A percentile compares a stretch with the other conserved stretches of the same genome.
Evolutionary conservation across 37 sponge, comb jelly and placozoan genomes (phyloP).

Genomic region (Axinella damicornis): DNA sequence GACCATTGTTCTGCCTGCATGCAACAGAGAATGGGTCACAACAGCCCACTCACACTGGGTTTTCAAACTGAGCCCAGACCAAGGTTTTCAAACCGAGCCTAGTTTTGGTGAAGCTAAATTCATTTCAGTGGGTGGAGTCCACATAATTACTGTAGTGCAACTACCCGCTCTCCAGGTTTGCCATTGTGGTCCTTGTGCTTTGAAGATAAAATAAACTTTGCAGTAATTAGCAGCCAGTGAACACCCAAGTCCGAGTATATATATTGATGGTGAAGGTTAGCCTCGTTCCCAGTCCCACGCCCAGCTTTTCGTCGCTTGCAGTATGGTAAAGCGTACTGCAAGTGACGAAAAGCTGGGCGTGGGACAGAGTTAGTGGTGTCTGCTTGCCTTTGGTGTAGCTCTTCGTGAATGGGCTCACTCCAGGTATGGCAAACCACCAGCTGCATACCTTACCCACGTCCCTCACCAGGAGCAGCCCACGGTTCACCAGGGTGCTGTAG

Average conservation of each 20-base stretch:
- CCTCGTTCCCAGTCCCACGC: too few species aligned
- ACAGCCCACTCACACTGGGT: not conserved
- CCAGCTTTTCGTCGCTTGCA: too few species aligned
- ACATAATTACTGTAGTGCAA: too few species aligned
- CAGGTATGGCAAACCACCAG: slow-evolving; percentile 89
- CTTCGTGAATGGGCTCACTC: slow-evolving; percentile 66
- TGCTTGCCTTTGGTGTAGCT: slow-evolving; percentile 65
- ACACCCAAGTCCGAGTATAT: too few species aligned
- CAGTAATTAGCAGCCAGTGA: too few species aligned
- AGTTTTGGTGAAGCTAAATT: too few species aligned
- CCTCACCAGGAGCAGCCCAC: slow-evolving; percentile 61
- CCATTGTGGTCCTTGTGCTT: too few species aligned
- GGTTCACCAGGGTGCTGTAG: slow-evolving; percentile 55
- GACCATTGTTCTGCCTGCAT: slow-evolving; percentile 45
- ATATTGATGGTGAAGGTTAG: too few species aligned
- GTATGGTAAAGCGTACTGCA: not conserved
- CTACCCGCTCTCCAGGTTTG: too few species aligned
- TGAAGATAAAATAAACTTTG: too few species aligned
- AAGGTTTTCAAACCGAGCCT: not conserved
- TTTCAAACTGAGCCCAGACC: not conserved
- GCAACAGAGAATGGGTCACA: not conserved
- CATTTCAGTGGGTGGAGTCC: too few species aligned
- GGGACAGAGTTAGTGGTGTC: not conserved
- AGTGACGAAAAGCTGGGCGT: not conserved
- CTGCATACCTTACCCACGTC: slow-evolving; percentile 64